Base-by-base conservation (phyloP, 2,113 vertebrate genomes). In the Poeciliopsis retropinna region DNA sequence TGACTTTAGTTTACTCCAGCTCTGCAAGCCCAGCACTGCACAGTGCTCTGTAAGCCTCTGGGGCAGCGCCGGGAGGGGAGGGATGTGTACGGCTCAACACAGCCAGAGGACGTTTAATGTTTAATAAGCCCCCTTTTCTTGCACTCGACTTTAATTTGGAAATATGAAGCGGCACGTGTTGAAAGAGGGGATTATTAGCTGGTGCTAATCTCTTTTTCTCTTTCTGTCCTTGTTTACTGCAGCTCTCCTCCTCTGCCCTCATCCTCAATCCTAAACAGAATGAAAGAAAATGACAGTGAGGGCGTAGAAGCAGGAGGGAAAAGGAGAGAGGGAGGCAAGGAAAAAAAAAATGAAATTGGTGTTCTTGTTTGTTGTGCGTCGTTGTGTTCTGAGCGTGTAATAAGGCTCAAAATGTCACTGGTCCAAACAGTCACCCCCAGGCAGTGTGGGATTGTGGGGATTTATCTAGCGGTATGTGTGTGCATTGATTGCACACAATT, bases 131-230 rank as follows among this genome's bases (percentile, higher is more conserved):
- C 88, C 87, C 69, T 83, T 81, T 87, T 87, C 75, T 89, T 86
- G 80, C 82, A 89, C 90, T 91, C 85, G 79, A 89, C 90, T 91
- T 92, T 92, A 90, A 94, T 94, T 94, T 93, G 89, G 86, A 92
- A 94, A 92, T 92, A 94, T 94, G 90, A 92, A 91, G 88, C 85
- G 76, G 79, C 74, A 80, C 81, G 72, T 88, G 87, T 90, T 92
- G 87, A 93, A 93, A 88, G 87, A 89, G 83, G 85, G 86, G 89
- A 93, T 94, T 93, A 93, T 93, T 94, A 94, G 89, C 87, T 89
- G 86, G 81, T 88, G 87, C 89, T 95, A 93, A 94, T 91, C 90
- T 91, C 81, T 85, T 68, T 88, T 84, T 80, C 72, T 86, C 81
- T 80, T 86, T 73, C 87, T 67, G 31, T 73, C 79, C 85, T 88